Evolutionary conservation across 2,113 vertebrate genomes (phyloP), one percentile per base, ranked within the genome.

Genomic region (Thinocorus orbignyianus): DNA sequence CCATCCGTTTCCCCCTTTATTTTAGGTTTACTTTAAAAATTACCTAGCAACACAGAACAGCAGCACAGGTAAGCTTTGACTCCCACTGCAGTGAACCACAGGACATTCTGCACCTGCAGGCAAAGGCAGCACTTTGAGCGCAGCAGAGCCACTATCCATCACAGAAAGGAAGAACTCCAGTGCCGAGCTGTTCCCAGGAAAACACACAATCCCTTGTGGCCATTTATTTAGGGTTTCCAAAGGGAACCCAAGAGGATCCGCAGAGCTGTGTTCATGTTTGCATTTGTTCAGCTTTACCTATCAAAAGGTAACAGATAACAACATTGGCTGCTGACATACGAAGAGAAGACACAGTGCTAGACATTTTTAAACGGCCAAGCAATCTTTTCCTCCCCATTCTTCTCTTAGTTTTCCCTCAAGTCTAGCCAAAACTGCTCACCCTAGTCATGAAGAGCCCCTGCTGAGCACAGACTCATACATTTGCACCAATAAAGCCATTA

Each of bases 271-370:
- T 68, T 96, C 84, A 8, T 64, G 30, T 95, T 79, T 92, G 90
- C 81, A 88, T 89, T 95, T 93, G 91, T 78, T 93, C 86, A 74
- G 52, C 66, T 66, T 84, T 90, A 95, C 93, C 92, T 96, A 95
- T 65, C 80, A 92, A 96, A 96, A 93, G 91, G 95, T 92, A 93
- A 97, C 72, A 97, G 58, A 84, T 61, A 96, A 92, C 66, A 95
- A 39, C 0, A 17, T 80, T 95, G 92, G 79, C 84, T 88, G 52
- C 83, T 91, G 82, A 68, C 1, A 7, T 17, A 86, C 57, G 79
- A 72, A 62, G 26, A 79, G 54, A 93, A 96, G 19, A 71, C 2
- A 73, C 2, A 72, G 41, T 10, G 17, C 77, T 61, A 91, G 28
- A 93, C 85, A 96, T 89, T 90, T 68, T 48, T 58, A 84, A 66